Evolutionary conservation across 2,888 invertebrate species (phyloP).

Genomic region (Sarcophaga variegata): DNA sequence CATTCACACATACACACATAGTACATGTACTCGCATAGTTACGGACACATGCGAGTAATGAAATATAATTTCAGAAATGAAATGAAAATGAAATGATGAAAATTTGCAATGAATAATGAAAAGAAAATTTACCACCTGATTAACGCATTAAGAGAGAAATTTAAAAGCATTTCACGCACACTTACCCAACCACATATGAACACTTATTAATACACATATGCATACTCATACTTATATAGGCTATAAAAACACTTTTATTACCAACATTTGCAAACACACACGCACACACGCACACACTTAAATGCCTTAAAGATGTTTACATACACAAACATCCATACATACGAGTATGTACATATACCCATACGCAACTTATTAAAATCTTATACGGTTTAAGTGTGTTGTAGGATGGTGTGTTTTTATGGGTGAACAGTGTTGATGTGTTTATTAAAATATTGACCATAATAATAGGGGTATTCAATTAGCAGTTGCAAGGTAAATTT

Average conservation of each 20-base stretch:
- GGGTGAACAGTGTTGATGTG: background rate
- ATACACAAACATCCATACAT: background rate
- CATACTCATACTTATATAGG: background rate
- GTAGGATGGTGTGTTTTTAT: too few species aligned
- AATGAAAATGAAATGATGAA: constrained; percentile 41
- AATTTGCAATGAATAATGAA: constrained; percentile 57
- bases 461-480: constrained; percentile 17
- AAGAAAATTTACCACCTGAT: constrained; percentile 63
- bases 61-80: constrained; percentile 36
- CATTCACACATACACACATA: background rate
- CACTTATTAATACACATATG: background rate
- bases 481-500: background rate
- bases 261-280: background rate
- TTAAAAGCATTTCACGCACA: constrained; percentile 59
- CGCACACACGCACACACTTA: background rate
- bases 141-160: constrained; percentile 61
- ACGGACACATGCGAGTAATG: background rate
- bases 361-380: constrained; percentile 43
- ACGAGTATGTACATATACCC: constrained; percentile 10
- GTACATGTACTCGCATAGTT: background rate
- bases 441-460: constrained; percentile 30
- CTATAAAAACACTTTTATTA: background rate
- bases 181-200: constrained; percentile 7
- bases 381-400: constrained; percentile 14
- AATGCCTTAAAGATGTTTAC: background rate